Evolutionary conservation across 1,140 invertebrate species (phyloP).

Genomic region (Eupristina koningsbergeri): DNA sequence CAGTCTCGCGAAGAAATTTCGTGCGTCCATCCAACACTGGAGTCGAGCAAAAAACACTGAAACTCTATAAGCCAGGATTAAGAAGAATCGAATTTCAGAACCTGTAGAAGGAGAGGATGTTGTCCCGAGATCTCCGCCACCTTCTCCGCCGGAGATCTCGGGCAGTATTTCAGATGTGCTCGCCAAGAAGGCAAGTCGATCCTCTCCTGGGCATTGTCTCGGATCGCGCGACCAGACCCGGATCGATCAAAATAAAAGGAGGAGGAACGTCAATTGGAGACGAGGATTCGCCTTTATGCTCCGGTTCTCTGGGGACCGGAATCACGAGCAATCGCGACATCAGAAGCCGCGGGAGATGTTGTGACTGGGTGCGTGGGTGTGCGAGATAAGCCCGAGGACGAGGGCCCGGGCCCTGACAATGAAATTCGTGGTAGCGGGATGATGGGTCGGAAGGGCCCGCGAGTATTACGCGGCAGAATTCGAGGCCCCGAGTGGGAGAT

Average conservation of each 20-base stretch:
- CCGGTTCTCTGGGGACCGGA: no score
- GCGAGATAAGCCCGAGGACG: neutral
- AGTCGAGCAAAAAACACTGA: neutral
- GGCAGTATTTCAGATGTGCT: no score
- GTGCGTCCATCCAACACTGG: neutral
- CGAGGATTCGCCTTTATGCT: neutral
- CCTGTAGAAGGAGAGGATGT: slow-evolving; percentile 14
- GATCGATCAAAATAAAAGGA: slow-evolving; percentile 41
- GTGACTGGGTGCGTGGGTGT: neutral
- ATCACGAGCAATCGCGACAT: neutral
- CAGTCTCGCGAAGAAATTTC: neutral
- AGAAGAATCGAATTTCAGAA: slow-evolving; percentile 46
- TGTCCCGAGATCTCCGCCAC: no score
- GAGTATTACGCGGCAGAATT: slow-evolving; percentile 42
- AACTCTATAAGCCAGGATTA: slow-evolving; percentile 37
- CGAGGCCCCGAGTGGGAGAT: no score
- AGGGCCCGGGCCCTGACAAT: neutral
- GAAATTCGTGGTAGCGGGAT: slow-evolving; percentile 28
- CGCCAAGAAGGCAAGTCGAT: neutral
- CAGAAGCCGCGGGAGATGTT: neutral
- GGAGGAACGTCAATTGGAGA: neutral
- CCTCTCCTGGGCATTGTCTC: neutral
- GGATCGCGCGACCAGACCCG: neutral
- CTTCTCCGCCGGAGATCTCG: no score
- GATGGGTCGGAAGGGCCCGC: neutral